phyloP scores from a whole-genome alignment of 2,888 invertebrate genomes.

The Eremobia ochroleuca region DNA sequence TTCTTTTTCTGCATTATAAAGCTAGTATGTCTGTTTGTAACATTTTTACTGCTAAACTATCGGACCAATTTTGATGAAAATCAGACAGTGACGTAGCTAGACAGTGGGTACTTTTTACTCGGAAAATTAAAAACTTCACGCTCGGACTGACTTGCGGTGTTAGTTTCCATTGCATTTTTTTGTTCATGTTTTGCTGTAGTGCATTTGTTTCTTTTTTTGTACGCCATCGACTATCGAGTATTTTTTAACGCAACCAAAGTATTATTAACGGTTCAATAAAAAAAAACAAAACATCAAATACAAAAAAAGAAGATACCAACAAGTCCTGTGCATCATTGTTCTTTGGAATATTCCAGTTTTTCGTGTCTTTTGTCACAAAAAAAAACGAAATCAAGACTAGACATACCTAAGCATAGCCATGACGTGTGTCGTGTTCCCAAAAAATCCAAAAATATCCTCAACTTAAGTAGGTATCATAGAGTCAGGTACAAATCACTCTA shows the following conservation, averaged over 20 bases:
- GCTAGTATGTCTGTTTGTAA: not conserved
- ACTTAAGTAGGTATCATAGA: not conserved
- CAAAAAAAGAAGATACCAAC: no score
- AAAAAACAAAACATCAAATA: no score
- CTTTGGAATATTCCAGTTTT: not conserved
- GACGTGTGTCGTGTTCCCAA: not conserved
- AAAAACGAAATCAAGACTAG: not conserved
- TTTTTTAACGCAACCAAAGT: not conserved
- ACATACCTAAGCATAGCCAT: not conserved
- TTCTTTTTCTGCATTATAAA: not conserved
- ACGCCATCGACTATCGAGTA: not conserved
- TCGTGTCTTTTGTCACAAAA: not conserved
- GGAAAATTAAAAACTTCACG: constrained; percentile 36
- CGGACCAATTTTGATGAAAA: constrained; percentile 20
- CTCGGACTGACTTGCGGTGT: constrained; percentile 1
- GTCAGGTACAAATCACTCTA: not conserved
- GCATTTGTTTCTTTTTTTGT: constrained; percentile 20
- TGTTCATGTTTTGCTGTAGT: not conserved
- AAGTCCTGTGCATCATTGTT: not conserved
- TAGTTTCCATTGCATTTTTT: constrained; percentile 30
- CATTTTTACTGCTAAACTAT: not conserved
- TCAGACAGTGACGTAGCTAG: not conserved
- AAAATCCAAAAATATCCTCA: not conserved
- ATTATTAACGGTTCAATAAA: not conserved
- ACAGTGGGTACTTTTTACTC: not conserved